Conservation (phyloP, 2,888 invertebrate genomes). For the Alloscopus bannaensis region DNA sequence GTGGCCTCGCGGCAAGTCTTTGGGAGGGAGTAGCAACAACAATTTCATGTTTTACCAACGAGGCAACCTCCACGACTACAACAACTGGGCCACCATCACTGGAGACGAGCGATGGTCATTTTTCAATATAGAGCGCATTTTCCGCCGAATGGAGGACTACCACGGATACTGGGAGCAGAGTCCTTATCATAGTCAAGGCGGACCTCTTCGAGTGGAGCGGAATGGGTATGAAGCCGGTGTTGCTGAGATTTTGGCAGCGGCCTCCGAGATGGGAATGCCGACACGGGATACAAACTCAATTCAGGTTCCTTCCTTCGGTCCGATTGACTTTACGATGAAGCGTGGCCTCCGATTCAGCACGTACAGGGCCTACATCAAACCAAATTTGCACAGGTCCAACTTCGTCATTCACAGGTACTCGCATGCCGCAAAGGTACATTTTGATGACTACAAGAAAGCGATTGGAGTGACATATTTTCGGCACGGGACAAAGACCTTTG, state of each 20-base stretch:
- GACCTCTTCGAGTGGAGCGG: slow-evolving; percentile 36
- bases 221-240: slow-evolving; percentile 26
- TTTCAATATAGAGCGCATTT: slow-evolving; percentile 76
- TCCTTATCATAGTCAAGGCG: slow-evolving; percentile 35
- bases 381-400: background rate
- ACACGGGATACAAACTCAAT: slow-evolving; percentile 33
- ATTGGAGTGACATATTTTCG: slow-evolving; percentile 46
- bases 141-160: slow-evolving; percentile 74
- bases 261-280: slow-evolving; percentile 30
- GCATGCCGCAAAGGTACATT: slow-evolving; percentile 27
- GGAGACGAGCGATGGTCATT: slow-evolving; percentile 75
- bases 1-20: slow-evolving; percentile 10
- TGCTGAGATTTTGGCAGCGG: slow-evolving; percentile 18
- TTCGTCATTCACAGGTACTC: slow-evolving; percentile 18
- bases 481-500: slow-evolving; percentile 26
- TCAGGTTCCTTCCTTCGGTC: slow-evolving; percentile 12
- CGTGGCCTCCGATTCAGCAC: slow-evolving; percentile 25
- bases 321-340: slow-evolving; percentile 29
- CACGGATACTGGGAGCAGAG: slow-evolving; percentile 23
- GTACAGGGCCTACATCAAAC: slow-evolving; percentile 30
- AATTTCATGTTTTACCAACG: slow-evolving; percentile 32
- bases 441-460: slow-evolving; percentile 34
- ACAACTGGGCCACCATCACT: slow-evolving; percentile 79
- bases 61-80: slow-evolving; percentile 24
- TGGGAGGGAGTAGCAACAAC: slow-evolving; percentile 6